Conservation (phyloP, 2,113 vertebrate genomes). For the Saccopteryx bilineata region DNA sequence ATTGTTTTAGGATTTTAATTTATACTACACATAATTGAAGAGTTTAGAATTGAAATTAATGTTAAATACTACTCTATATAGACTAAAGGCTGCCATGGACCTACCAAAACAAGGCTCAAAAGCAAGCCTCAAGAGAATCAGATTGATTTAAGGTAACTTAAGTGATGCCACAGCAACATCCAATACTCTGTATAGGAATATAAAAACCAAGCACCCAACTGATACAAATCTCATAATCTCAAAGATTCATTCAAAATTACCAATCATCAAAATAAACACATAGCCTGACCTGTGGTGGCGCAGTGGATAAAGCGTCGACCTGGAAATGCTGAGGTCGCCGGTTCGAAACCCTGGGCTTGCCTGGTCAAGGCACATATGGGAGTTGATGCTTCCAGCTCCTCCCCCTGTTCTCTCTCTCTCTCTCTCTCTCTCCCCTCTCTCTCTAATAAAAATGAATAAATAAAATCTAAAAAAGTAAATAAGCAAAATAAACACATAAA, state of each 20-base stretch:
- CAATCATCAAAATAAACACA: background rate
- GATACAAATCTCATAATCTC: background rate
- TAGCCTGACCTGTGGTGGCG: no score
- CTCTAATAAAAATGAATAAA: no score
- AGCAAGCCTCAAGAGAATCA: background rate
- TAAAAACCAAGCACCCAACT: background rate
- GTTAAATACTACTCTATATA: background rate
- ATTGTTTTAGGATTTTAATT: background rate
- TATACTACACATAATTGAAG: background rate
- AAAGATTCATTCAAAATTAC: background rate
- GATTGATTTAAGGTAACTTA: background rate
- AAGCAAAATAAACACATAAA: background rate
- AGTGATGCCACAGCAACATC: background rate
- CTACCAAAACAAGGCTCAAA: background rate
- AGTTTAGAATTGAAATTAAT: background rate
- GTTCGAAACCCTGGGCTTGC: no score
- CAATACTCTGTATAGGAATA: background rate
- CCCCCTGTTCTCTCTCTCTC: no score
- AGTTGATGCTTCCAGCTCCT: no score
- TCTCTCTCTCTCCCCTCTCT: no score
- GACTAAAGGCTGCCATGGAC: background rate
- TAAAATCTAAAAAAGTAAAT: no score
- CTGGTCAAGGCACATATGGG: no score
- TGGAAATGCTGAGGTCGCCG: no score
- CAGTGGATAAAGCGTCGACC: no score